Percentiles rank a stretch among this genome's conserved stretches.
Evolutionary conservation across 2,888 invertebrate species (phyloP).

Genomic region (Synanthedon vespiformis): DNA sequence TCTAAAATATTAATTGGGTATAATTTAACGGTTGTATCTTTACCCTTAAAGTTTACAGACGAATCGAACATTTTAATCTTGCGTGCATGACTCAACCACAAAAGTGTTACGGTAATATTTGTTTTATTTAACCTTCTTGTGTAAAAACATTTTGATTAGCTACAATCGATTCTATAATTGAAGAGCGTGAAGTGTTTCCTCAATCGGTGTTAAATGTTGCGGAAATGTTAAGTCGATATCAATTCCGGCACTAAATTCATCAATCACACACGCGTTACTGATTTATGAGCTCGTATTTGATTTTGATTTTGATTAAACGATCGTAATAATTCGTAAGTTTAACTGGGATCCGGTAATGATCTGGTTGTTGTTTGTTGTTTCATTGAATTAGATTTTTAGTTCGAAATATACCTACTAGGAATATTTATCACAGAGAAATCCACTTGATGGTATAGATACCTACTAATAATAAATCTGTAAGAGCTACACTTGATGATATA

Average conservation of each 20-base stretch:
- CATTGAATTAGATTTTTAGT: too few species aligned
- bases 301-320: too few species aligned
- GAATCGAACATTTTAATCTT: neutral
- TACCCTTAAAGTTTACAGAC: neutral
- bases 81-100: slow-evolving; percentile 3
- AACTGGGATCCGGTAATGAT: too few species aligned
- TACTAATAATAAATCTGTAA: too few species aligned
- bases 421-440: too few species aligned
- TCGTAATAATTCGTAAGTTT: too few species aligned
- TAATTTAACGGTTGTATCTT: neutral
- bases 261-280: neutral
- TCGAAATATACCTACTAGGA: too few species aligned
- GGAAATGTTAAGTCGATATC: neutral
- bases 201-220: neutral
- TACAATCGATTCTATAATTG: slow-evolving; percentile 9
- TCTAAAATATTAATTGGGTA: too few species aligned
- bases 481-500: too few species aligned
- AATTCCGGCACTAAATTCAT: neutral
- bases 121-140: slow-evolving; percentile 3
- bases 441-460: too few species aligned
- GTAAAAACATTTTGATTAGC: slow-evolving; percentile 6
- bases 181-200: slow-evolving; percentile 3
- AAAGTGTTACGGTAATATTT: slow-evolving; percentile 6
- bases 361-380: too few species aligned
- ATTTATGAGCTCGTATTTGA: neutral